phyloP scores from a whole-genome alignment of 2,797 vertebrate genomes.

The Hafferia zeledoni region DNA sequence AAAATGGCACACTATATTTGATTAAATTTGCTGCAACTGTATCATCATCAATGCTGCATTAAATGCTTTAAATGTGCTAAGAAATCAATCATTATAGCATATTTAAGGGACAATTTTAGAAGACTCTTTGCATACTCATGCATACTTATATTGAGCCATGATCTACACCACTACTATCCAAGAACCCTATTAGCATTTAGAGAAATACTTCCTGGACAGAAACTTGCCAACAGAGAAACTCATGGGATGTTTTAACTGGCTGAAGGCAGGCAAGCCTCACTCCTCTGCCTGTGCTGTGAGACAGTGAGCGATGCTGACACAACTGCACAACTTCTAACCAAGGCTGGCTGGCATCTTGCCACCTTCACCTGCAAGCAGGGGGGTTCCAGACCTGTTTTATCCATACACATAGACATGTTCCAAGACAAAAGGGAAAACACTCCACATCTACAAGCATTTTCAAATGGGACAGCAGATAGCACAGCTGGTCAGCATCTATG shows the following conservation, averaged over 20 bases:
- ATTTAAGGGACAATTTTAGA: background rate
- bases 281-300: background rate
- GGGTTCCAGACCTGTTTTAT: background rate
- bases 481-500: background rate
- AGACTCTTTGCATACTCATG: background rate
- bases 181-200: background rate
- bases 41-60: background rate
- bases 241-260: background rate
- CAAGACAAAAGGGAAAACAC: background rate
- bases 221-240: background rate
- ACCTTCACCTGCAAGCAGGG: fast-evolving
- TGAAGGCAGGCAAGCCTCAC: background rate
- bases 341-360: background rate
- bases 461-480: background rate
- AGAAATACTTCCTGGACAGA: background rate
- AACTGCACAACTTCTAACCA: fast-evolving
- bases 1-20: background rate
- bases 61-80: background rate
- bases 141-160: background rate
- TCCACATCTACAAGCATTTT: background rate
- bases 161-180: background rate
- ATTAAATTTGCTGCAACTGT: background rate
- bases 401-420: fast-evolving
- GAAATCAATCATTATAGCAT: background rate
- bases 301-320: fast-evolving